Base-by-base conservation (phyloP, 2,797 vertebrate genomes). In the Lepus townsendii region DNA sequence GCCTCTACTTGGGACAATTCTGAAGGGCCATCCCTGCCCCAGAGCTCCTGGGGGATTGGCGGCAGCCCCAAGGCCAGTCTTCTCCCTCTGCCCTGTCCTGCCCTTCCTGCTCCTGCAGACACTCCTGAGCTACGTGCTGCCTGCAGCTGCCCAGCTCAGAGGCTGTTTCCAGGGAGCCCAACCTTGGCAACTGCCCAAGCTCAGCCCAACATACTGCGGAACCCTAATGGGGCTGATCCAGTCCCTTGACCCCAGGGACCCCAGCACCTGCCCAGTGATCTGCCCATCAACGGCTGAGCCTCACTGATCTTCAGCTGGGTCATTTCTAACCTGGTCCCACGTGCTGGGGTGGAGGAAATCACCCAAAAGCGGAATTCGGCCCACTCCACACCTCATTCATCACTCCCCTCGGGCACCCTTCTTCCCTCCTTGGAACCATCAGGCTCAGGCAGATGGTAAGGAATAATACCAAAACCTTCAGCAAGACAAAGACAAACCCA, bases 401-500 rank as follows among this genome's bases (percentile, higher is more conserved):
- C 35, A 83, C 24, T 79, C 42, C 27, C 57, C 19, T 76, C 60
- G 16, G 24, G 20, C 24, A 26, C 20, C 50, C 50, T 60, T 86
- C 60, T 68, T 88, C 35, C 52, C 32, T 57, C 63, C 66, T 86
- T 75, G 79, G 92, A 84, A 66, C 47, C 87, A 60, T 9, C 54
- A 17, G 32, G 83, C 76, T 76, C 8, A 0, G 42, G 19, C 93
- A 73, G 85, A 66, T n/a, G 62, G 38, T 4, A 83, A 86, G 78
- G 42, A 79, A 52, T 75, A 38, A 83, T 47, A 77, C 16, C 30
- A 77, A 95, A 85, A 65, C 10, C 52, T 95, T 95, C 47, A 68
- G 50, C 62, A 76, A 95, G 54, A 82, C 88, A 92, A 96, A 84
- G 91, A 90, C 90, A 88, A 95, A 91, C 20, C 60, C 47, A 77